A percentile compares a stretch with the other conserved stretches of the same genome.
Conservation (phyloP, 1,140 invertebrate genomes). For the Melipona quadrifasciata region DNA sequence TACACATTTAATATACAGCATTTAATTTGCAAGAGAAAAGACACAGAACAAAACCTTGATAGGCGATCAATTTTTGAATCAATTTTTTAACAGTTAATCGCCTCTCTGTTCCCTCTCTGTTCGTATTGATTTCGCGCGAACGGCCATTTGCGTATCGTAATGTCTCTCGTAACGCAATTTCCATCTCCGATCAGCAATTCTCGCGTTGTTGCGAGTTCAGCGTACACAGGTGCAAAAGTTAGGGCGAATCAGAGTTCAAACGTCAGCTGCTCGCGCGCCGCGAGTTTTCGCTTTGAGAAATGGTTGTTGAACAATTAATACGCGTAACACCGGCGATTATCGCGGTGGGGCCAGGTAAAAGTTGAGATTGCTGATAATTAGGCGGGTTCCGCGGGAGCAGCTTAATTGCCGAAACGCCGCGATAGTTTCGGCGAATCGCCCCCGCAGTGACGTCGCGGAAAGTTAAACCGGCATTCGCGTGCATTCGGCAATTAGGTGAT, state of each 20-base stretch:
- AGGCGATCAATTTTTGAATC: too few relatives aligned
- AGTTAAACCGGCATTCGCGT: conserved; percentile 1
- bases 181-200: neutral
- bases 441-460: neutral
- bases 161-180: too few relatives aligned
- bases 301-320: neutral
- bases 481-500: conserved; percentile 53
- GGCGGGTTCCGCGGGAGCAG: neutral
- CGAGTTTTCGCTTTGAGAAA: neutral
- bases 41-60: too few relatives aligned
- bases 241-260: neutral
- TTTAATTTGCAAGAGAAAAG: too few relatives aligned
- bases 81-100: too few relatives aligned
- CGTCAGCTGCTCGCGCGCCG: neutral
- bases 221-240: neutral
- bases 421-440: neutral
- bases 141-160: too few relatives aligned
- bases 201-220: neutral
- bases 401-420: neutral
- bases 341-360: neutral
- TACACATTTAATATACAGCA: too few relatives aligned
- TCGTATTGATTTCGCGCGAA: too few relatives aligned
- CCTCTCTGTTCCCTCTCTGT: too few relatives aligned
- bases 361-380: conserved; percentile 5
- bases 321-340: neutral